Percentiles rank a stretch among this genome's conserved stretches.
These are phyloP conservation scores for Tuta absoluta DNA, from an alignment of 2,888 invertebrate species.

Conservation along the genomic window DNA sequence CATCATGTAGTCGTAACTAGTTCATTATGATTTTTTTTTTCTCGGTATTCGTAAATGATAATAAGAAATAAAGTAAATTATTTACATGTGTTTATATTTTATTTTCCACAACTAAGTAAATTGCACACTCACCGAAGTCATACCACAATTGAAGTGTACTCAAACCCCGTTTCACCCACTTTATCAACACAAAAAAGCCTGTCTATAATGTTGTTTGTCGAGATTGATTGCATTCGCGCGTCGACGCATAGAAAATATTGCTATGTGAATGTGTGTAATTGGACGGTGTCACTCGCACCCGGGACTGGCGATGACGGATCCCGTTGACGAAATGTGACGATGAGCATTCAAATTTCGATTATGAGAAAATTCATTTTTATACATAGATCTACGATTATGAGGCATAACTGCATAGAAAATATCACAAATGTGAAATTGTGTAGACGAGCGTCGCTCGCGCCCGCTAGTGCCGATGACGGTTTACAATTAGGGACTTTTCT, in stretches of 20 bases:
- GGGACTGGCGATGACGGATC: slow-evolving; percentile 73
- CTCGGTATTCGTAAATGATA: too few relatives aligned
- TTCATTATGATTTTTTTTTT: too few relatives aligned
- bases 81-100: background rate
- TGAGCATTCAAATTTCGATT: background rate
- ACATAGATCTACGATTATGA: too few relatives aligned
- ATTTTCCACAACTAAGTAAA: background rate
- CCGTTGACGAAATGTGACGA: slow-evolving; percentile 51
- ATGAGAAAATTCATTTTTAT: background rate
- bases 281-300: slow-evolving; percentile 71
- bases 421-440: background rate
- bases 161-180: slow-evolving; percentile 2
- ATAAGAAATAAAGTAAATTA: too few relatives aligned
- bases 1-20: too few relatives aligned
- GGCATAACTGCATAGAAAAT: background rate
- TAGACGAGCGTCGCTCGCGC: too few relatives aligned
- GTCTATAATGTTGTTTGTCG: slow-evolving; percentile 30
- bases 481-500: too few relatives aligned
- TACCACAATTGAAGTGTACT: background rate
- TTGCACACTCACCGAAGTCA: background rate
- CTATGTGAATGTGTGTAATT: slow-evolving; percentile 76
- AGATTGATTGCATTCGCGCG: slow-evolving; percentile 74
- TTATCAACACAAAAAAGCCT: slow-evolving; percentile 17
- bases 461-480: too few relatives aligned
- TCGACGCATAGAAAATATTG: slow-evolving; percentile 78